Evolutionary conservation across 2,797 vertebrate genomes (phyloP), one percentile per base, ranked within the genome.

Genomic region (Acanthurus tractus): DNA sequence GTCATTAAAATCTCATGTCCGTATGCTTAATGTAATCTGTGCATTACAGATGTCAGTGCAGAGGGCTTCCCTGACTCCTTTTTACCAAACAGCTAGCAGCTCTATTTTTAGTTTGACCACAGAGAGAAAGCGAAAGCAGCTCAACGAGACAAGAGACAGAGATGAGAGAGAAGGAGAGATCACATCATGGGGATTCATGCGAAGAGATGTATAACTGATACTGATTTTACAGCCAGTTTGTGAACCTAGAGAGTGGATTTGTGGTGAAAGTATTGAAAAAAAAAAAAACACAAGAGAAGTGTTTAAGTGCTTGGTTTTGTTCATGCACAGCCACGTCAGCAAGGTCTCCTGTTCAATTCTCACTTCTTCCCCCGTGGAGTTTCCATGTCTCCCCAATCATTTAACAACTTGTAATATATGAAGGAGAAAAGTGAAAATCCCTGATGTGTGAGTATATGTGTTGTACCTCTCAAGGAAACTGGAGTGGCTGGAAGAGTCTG

Each of bases 391-490:
- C 29, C 13, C 50, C 10, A 34, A 57, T 1, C 15, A 18, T 25
- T 66, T n/a, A 67, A 34, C 18, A 52, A 52, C 18, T 46, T 8
- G 0, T 11, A 29, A 78, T 23, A 62, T n/a, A 0, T 8, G 8
- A 29, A 13, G 22, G 34, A 40, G 38, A 49, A 59, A 25, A 36
- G 29, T 34, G 53, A 20, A 29, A 18, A 6, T 34, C 29, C 2
- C 3, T 22, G 12, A 4, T n/a, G 29, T 12, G 17, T 38, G 29
- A 14, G 44, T 45, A 18, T 36, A 14, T 49, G 12, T 8, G 18
- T 15, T 42, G n/a, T 94, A 98, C 98, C 96, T 95, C 85, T 99
- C 96, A 0, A 94, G 70, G 64, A 97, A 98, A 83, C 96, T 95
- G 53, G 96, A 96, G 89, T 96, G 96, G 59, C 95, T 95, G 69